Evolutionary conservation across 2,113 vertebrate species (phyloP).

Genomic region (Sceloporus tristichus): DNA sequence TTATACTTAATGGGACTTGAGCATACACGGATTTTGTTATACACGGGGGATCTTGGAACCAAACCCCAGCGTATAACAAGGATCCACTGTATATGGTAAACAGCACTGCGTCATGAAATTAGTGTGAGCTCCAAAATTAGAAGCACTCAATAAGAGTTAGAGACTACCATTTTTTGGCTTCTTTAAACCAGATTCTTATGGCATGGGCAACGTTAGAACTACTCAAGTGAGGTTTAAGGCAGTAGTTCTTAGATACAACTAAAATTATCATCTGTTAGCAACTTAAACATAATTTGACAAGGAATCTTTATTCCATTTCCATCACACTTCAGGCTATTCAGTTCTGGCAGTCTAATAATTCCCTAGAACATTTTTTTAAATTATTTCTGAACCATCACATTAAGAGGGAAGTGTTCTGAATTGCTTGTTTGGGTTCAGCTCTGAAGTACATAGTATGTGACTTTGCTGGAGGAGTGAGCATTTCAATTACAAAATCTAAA

Average conservation of each 20-base stretch:
- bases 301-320: not conserved
- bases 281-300: not conserved
- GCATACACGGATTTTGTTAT: too few species aligned
- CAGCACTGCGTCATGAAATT: not conserved
- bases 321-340: not conserved
- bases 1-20: too few species aligned
- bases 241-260: conserved; percentile 4
- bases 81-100: not conserved
- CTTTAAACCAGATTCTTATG: conserved; percentile 3
- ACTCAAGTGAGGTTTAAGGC: not conserved
- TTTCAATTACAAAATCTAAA: conserved; percentile 9
- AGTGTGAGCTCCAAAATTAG: conserved; percentile 38
- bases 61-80: too few species aligned
- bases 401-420: not conserved
- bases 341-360: not conserved
- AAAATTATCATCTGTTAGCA: not conserved
- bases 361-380: not conserved
- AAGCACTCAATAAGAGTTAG: conserved; percentile 1
- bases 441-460: not conserved
- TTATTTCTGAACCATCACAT: not conserved
- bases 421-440: not conserved
- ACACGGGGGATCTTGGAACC: too few species aligned
- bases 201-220: not conserved
- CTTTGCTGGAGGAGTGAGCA: not conserved
- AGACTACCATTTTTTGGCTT: not conserved